Evolutionary conservation across 1,140 invertebrate genomes (phyloP), one percentile per base, ranked within the genome.

Genomic region (Belonocnema kinseyi): DNA sequence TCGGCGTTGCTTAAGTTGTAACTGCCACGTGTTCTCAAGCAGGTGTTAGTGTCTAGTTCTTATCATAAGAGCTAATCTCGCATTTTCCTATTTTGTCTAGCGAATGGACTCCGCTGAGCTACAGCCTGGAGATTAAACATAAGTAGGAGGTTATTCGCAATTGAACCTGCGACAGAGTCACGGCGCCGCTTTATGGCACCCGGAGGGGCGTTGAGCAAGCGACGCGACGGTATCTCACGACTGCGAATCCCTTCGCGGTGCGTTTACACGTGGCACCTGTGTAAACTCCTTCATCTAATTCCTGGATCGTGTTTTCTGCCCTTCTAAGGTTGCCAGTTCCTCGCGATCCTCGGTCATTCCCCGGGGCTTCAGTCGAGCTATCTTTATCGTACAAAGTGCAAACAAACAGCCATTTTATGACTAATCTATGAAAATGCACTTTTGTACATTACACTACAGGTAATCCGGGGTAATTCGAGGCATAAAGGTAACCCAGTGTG

Each of bases 241-340:
- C 78, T 77, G 79, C 77, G 78, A 76, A 80, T 80, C 80, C 51
- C 54, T 50, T 75, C 75, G 52, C 53, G 40, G 46, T 77, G 78
- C 74, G 72, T 77, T 82, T 82, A 80, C 80, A 82, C 75, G 75
- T 80, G 74, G 78, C 80, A 74, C 77, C 73, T 77, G 76, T 81
- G 73, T 56, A 54, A 73, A 54, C 56, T 17, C 79, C 66, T 52
- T 71, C 82, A 82, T 83, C 82, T 79, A 83, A 83, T 83, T 83
- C 77, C 77, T 16, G 50, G 73, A 82, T 82, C 82, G 74, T 72
- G 16, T 77, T 79, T 79, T 77, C 72, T 82, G 77, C 71, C 82
- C 81, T 83, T 83, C 73, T 82, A 83, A 80, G 78, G 81, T 66
- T 74, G 46, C 33, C 19, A 17, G 53, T 72, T 74, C 50, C 40